Percentiles rank a stretch among this genome's conserved stretches.
phyloP scores from a whole-genome alignment of 2,888 invertebrate species.

The Balanococcus diminutus region DNA sequence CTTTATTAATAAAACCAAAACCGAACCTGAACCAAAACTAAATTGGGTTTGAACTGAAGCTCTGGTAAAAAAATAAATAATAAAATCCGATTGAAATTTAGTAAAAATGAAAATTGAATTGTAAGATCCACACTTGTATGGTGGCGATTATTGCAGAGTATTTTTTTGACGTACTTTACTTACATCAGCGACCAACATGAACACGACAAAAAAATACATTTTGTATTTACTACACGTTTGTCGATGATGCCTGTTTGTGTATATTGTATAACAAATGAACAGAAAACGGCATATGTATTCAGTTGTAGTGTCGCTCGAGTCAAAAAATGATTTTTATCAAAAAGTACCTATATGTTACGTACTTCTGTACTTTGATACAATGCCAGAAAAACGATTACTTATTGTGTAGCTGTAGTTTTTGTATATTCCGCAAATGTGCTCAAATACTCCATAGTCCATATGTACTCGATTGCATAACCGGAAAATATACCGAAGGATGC shows the following conservation, averaged over 20 bases:
- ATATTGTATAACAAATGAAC: neutral
- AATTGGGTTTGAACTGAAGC: no score
- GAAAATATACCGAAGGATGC: neutral
- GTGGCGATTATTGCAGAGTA: no score
- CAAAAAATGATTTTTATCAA: neutral
- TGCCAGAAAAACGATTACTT: neutral
- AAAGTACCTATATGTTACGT: neutral
- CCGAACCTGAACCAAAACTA: no score
- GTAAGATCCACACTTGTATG: no score
- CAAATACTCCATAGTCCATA: neutral
- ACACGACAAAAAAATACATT: neutral
- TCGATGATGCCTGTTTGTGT: neutral
- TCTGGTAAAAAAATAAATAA: no score
- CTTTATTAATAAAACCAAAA: no score
- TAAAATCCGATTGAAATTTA: no score
- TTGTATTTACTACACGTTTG: neutral
- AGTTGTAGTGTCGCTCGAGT: neutral
- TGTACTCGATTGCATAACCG: neutral
- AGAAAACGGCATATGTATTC: neutral
- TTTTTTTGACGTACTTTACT: no score
- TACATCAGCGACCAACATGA: no score
- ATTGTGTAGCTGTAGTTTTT: neutral
- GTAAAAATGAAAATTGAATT: no score
- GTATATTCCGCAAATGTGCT: neutral
- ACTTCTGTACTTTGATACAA: neutral